Percentiles rank a stretch among this genome's conserved stretches.
Conservation (phyloP, 2,888 invertebrate species). For the Ganaspis brasiliensis region DNA sequence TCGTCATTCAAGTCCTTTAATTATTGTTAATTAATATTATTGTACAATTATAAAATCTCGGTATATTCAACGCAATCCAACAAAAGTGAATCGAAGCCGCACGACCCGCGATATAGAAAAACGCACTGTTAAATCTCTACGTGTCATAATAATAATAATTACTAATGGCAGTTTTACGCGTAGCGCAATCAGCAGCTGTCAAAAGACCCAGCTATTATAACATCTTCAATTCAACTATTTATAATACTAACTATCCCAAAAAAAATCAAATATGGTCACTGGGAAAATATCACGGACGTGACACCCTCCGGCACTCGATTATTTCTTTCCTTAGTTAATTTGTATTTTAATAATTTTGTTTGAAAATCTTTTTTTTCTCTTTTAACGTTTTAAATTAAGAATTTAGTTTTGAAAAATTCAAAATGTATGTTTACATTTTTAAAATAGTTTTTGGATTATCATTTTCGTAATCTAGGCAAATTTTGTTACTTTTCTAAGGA, state of each 20-base stretch:
- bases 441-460: too few relatives aligned
- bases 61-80: constrained; percentile 27
- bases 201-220: constrained; percentile 66
- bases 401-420: too few relatives aligned
- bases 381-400: too few relatives aligned
- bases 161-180: constrained; percentile 69
- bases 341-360: neutral
- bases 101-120: constrained; percentile 29
- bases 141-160: constrained; percentile 66
- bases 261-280: constrained; percentile 51
- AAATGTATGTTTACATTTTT: too few relatives aligned
- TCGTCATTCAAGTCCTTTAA: constrained; percentile 13
- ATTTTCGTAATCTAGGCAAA: neutral
- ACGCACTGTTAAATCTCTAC: constrained; percentile 62
- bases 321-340: neutral
- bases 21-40: constrained; percentile 22
- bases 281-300: constrained; percentile 53
- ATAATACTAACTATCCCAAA: constrained; percentile 45
- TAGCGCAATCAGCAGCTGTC: constrained; percentile 74
- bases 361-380: neutral
- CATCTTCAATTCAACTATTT: constrained; percentile 56
- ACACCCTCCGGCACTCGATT: constrained; percentile 57
- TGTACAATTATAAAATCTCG: neutral
- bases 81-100: constrained; percentile 35
- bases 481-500: neutral